These are phyloP conservation scores for Lipotes vexillifer DNA, from an alignment of 2,113 vertebrate species.

Conservation along the genomic window DNA sequence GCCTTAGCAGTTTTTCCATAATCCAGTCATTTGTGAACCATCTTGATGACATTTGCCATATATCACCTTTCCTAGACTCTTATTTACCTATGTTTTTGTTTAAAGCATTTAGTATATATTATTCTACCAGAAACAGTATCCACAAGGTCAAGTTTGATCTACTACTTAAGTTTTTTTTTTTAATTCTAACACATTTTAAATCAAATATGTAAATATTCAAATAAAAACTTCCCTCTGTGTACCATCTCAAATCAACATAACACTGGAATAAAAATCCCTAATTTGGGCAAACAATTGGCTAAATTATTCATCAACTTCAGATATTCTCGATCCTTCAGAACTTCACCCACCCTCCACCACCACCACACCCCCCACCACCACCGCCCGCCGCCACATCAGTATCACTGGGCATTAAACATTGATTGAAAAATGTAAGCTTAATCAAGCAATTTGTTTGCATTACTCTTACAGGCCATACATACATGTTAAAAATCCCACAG, in stretches of 20 bases:
- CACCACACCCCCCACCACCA: no score
- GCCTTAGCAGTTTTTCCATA: background rate
- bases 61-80: background rate
- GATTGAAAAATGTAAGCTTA: background rate
- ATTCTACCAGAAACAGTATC: background rate
- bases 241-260: slow-evolving; percentile 1
- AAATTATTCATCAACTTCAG: background rate
- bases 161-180: background rate
- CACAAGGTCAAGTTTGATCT: background rate
- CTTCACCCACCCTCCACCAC: background rate
- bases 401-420: background rate
- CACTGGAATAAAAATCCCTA: background rate
- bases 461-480: background rate
- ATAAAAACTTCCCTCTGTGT: background rate
- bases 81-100: slow-evolving; percentile 23
- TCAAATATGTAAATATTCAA: background rate
- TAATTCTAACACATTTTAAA: background rate
- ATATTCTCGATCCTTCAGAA: background rate
- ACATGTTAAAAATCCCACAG: background rate
- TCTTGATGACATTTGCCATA: background rate
- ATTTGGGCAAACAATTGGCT: background rate
- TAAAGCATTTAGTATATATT: background rate
- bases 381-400: background rate
- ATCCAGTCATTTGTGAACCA: background rate
- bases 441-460: background rate